These are phyloP conservation scores for Callipepla californica DNA, from an alignment of 2,113 vertebrate genomes.

Conservation along the genomic window DNA sequence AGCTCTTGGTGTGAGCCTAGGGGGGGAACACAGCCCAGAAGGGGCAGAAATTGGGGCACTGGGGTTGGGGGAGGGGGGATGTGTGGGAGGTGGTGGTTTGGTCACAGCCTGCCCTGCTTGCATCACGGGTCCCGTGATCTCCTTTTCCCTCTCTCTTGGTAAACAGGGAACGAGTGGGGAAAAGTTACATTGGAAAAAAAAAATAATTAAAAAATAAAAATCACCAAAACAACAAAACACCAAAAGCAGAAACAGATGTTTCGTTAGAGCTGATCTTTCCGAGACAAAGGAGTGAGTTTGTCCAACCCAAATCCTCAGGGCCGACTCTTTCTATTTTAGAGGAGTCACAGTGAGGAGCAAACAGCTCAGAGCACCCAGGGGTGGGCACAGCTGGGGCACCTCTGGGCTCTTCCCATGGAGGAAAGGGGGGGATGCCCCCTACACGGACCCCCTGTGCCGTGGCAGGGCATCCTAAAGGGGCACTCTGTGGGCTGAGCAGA, in stretches of 20 bases:
- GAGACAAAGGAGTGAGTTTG: slow-evolving; percentile 5
- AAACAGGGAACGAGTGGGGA: neutral
- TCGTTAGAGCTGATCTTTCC: neutral
- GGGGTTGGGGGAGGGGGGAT: neutral
- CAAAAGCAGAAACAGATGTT: slow-evolving; percentile 49
- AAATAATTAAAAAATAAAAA: neutral
- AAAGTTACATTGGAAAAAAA: neutral
- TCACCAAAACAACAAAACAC: neutral
- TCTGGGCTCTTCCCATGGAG: no score
- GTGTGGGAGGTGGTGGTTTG: neutral
- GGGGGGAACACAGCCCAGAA: neutral
- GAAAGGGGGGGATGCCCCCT: no score
- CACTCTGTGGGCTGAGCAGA: rapidly evolving
- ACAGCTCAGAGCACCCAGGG: neutral
- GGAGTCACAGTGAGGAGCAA: neutral
- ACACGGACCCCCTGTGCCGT: neutral
- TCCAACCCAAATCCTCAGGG: neutral
- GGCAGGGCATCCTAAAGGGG: rapidly evolving
- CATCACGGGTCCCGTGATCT: neutral
- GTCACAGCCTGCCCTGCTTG: neutral
- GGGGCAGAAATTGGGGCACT: neutral
- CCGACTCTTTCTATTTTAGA: neutral
- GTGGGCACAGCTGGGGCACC: no score
- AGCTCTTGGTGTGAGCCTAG: slow-evolving; percentile 53
- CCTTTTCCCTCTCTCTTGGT: neutral